Evolutionary conservation across 1,140 invertebrate species (phyloP), one percentile per base, ranked within the genome.

Genomic region (Eriosoma lanigerum): DNA sequence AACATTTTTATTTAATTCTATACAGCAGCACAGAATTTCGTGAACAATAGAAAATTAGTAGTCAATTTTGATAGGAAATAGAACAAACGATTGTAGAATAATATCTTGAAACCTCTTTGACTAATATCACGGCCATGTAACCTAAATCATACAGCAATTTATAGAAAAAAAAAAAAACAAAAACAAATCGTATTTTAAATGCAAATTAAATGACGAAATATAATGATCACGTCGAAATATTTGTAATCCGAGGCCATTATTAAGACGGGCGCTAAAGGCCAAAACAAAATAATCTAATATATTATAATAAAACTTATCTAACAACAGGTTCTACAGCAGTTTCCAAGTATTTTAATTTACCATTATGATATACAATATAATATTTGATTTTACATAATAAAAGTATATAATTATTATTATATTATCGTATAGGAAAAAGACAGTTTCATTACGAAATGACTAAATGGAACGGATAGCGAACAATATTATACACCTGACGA

Each of bases 1-100:
- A 46, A 46, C 38, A n/a, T 46, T 48, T 24, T 12, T 19, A 68
- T 68, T 68, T 68, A 68, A 68, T 68, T 68, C 44, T 24, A 44
- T 66, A 32, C n/a, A 1, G 17, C 12, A 0, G 29, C 6, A 17
- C 44, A 68, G 32, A 19, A 68, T 68, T 68, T 68, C 38, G 64
- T 68, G 64, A 68, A 68, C 64, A 68, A 68, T 46, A 24, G 64
- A 68, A 68, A 68, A 68, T 68, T 68, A 68, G 64, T 68, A 68
- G 32, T 68, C 64, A 29, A 68, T 68, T 44, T 68, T 29, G 38
- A 48, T 68, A 68, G 38, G 44, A 68, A 68, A 68, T 29, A n/a
- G 44, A 8, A 48, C 64, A 24, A 68, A 13, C 64, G 44, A 48
- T 44, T 46, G 21, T 68, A 68, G 38, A 24, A 21, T 5, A 32